Evolutionary conservation across 2,113 vertebrate genomes (phyloP).

Genomic region (Arenaria interpres): DNA sequence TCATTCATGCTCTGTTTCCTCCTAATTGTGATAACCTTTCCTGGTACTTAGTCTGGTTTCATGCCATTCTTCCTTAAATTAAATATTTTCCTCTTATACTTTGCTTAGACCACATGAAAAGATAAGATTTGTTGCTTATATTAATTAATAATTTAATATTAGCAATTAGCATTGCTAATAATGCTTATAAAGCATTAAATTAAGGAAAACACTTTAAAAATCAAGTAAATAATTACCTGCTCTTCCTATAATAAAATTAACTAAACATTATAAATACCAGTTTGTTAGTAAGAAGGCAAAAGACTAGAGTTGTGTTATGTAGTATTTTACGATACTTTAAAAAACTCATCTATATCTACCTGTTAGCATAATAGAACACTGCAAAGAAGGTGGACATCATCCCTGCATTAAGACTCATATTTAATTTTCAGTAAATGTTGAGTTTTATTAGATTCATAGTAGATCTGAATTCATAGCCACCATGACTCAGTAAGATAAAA

Average conservation of each 20-base stretch:
- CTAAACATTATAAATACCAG: background rate
- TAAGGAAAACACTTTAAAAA: background rate
- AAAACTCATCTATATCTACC: background rate
- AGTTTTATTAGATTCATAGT: background rate
- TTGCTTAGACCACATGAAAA: background rate
- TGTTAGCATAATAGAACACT: rapidly evolving
- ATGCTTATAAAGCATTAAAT: background rate
- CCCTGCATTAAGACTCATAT: background rate
- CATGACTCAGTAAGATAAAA: background rate
- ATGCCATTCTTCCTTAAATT: background rate
- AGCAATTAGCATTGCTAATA: too few relatives aligned
- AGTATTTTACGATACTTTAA: background rate
- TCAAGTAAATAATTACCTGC: background rate
- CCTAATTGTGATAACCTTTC: background rate
- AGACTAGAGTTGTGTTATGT: background rate
- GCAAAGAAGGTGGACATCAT: background rate
- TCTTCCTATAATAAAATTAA: background rate
- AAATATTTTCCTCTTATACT: background rate
- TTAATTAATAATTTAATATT: too few relatives aligned
- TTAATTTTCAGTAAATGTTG: background rate
- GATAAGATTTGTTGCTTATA: too few relatives aligned
- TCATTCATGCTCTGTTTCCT: background rate
- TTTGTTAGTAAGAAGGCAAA: background rate
- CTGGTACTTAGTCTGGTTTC: background rate
- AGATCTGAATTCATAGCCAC: background rate